Percentiles rank a stretch among this genome's conserved stretches.
Evolutionary conservation across 2,797 vertebrate species (phyloP).

Genomic region (Alca torda): DNA sequence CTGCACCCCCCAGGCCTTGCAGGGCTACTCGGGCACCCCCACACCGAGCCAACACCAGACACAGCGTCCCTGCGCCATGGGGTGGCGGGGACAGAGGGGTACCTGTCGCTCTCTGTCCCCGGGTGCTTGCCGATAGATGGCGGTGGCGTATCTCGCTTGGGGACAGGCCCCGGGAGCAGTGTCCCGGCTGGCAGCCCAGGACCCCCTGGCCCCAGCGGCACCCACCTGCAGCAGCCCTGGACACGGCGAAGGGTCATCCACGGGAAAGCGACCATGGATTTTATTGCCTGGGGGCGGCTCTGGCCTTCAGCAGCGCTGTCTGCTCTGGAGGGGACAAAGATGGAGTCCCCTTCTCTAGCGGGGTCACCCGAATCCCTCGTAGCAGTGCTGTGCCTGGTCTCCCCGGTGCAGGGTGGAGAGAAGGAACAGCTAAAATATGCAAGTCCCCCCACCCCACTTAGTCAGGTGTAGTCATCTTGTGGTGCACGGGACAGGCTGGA

Average conservation of each 20-base stretch:
- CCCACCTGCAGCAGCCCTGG: neutral
- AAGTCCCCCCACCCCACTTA: fast-evolving
- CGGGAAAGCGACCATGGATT: neutral
- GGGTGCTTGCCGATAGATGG: constrained; percentile 47
- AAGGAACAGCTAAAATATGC: neutral
- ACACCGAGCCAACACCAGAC: neutral
- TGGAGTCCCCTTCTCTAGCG: neutral
- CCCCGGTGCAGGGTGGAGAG: fast-evolving
- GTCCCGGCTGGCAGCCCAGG: neutral
- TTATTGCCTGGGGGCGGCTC: neutral
- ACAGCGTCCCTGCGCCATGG: neutral
- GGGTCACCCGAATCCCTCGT: neutral
- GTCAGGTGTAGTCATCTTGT: neutral
- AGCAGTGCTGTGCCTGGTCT: neutral
- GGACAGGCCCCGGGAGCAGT: neutral
- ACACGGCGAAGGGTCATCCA: too few relatives aligned
- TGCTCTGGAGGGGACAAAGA: neutral
- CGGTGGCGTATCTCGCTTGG: constrained; percentile 40
- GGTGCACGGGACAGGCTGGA: neutral
- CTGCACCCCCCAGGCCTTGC: neutral
- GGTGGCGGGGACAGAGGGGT: neutral
- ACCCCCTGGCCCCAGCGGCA: neutral
- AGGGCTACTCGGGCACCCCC: neutral
- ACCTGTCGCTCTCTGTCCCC: neutral
- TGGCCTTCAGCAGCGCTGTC: neutral